Evolutionary conservation across 2,113 vertebrate species (phyloP), one percentile per base, ranked within the genome.

Genomic region (Pseudopipra pipra): DNA sequence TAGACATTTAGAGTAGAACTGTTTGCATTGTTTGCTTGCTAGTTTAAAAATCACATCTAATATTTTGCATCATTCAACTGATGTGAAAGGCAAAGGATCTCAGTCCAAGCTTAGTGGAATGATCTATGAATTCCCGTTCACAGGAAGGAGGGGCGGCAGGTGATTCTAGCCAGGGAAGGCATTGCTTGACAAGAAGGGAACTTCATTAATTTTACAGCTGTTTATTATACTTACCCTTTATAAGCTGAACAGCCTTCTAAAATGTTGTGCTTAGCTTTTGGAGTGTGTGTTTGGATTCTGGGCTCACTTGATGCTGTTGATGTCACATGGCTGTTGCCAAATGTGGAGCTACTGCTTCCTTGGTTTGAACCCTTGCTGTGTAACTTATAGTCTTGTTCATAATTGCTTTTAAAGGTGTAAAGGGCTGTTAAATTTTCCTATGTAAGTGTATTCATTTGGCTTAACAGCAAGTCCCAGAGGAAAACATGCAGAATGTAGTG

Each of bases 351-450:
- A 14, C 61, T 78, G 51, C 66, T 71, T 63, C 37, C 20, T 31
- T 63, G 0, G 0, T 51, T 75, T 68, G 71, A 68, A 31, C 0
- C 1, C 22, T 49, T 30, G 14, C 63, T 51, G 11, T 2, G 1
- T 31, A 44, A 51, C 7, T 52, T 30, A 35, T 0, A 1, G 10
- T 43, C 33, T 25, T 44, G 31, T 33, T 74, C 28, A 9, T 46
- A 55, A 25, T 13, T 79, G 31, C 56, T 54, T 46, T 54, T 75
- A 37, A 78, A 39, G 3, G 28, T 54, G 24, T 74, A 74, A 47
- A 47, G 24, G 44, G 31, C 67, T 66, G 31, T 12, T 88, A 47
- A 5, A 33, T 78, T 85, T 82, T 92, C 37, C 16, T 54, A 0
- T 27, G 0, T 19, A 44, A 56, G 6, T 30, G 19, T 30, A 9